Evolutionary conservation across 2,888 invertebrate species (phyloP), one percentile per base, ranked within the genome.

Genomic region (Drosophila anceps): DNA sequence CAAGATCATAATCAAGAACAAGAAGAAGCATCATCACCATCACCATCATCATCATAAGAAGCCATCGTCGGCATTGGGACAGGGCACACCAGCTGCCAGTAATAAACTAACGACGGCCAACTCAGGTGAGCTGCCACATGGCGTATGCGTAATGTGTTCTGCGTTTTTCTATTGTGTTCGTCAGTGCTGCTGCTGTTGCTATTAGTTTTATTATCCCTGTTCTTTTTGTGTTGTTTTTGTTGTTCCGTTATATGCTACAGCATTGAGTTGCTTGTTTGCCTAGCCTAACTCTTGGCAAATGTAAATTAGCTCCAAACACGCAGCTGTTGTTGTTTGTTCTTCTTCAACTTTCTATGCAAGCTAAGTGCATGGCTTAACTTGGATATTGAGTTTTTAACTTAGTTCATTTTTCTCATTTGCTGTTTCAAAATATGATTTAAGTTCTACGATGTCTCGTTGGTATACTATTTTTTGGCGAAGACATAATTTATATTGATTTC

Each of bases 1-100:
- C 80, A 98, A 98, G 94, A 98, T 99, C 84, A 97, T 99, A 79
- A 98, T 99, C 84, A 99, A 99, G 93, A 99, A 99, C 93, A 98
- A 98, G 94, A 98, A 98, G 94, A 98, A 98, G 91, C 97, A 98
- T 87, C 96, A 96, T 87, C 96, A 97, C 93, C 95, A 96, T 94
- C 94, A 96, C 93, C 94, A 96, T 93, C 94, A 96, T 93, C 93
- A 94, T 79, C 94, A 96, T 93, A 93, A 94, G 83, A 95, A 95
- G 91, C 90, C 91, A 9, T 90, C 76, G 13, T 91, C 76, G 5
- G 8, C 76, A 0, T 46, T 75, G 67, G 77, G 51, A 27, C 76
- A 73, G 54, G 84, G 84, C 15, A 82, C 90, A 48, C 85, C 90
- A 65, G 76, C 76, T 54, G 81, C 78, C 48, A 90, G 90, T 69